Base-by-base conservation (phyloP, 2,113 vertebrate species). In the Smithornis capensis region DNA sequence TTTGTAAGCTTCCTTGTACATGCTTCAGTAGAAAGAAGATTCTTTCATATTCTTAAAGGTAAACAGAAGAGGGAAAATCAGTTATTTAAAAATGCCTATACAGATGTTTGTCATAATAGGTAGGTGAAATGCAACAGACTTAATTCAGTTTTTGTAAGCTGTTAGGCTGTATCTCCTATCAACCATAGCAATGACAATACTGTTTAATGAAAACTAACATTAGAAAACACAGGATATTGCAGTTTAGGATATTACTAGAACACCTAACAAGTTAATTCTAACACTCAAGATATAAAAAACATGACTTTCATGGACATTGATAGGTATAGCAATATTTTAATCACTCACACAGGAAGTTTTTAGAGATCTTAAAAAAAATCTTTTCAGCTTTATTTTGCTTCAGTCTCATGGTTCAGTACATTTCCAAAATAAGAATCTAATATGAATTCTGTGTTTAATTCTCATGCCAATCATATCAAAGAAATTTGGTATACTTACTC, bases 11-110 rank as follows among this genome's bases (percentile, higher is more conserved):
- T 84, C 99, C 99, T 98, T 99, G 98, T 74, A 99, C 99, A 93
- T 99, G 98, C 97, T 99, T 99, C 97, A 99, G 97, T 96, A 99
- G 98, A 94, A 98, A 98, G 98, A 99, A 99, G 96, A 99, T 99
- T 95, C 98, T 99, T 97, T 99, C 99, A 85, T 99, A 99, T 91
- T 98, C 99, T 99, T 94, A 87, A 95, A 65, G 90, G 28, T 92
- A 83, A 96, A 69, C 94, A 68, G 13, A 77, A 89, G 38, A 94
- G 42, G 33, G n/a, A 96, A 92, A 84, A 87, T 63, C 31, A 90
- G 68, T 89, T 95, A 92, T 65, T 79, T 83, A 40, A 65, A 88
- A 83, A 83, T 33, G 13, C 7, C 27, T 65, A 19, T 25, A 57
- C 5, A 79, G 7, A 1, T n/a, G 47, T 1, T 23, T 35, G 37